Evolutionary conservation across 2,888 invertebrate genomes (phyloP), one percentile per base, ranked within the genome.

Genomic region (Drosophila nigricruria): DNA sequence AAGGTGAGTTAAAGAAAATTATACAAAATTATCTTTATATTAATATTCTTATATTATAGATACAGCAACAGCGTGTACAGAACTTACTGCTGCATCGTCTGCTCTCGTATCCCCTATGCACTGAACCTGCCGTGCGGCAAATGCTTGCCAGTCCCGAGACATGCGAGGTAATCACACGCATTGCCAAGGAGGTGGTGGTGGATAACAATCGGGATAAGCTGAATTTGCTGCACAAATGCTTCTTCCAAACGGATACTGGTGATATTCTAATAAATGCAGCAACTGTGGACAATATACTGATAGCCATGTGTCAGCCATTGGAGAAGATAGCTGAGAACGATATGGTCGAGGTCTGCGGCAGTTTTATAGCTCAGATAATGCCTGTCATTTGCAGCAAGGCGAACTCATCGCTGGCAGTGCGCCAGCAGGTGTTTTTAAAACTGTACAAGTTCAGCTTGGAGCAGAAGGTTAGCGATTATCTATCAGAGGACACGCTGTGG

Each of bases 301-400:
- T 89, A 5, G 88, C 88, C n/a, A 74, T 93, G 70, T 88, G 89
- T 3, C 73, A 82, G 25, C 90, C 92, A 3, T 61, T 93, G 38
- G 79, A 80, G 25, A 66, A 73, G 23, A 65, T 77, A 9, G 68
- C 77, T n/a, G 68, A 61, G 1, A 68, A 75, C 32, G 79, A 91
- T 1, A 92, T 93, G 70, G 86, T 94, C 23, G 94, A 94, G 78
- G 92, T 93, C 27, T 94, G 94, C 68, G 93, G 93, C 3, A 94
- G 94, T 73, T 93, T 94, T 77, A 92, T 94, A 64, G 93, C 94
- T 2, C 94, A 94, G 89, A 92, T 94, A 53, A 93, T 94, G 81
- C 93, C 94, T 3, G 92, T 94, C 23, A 90, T 94, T 27, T 94
- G 94, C 77, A 92, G 93, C 1, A 93, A 93, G 73, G 92, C 93